Evolutionary conservation across 2,797 vertebrate species (phyloP).

Genomic region (Rhyacichthys aspro): DNA sequence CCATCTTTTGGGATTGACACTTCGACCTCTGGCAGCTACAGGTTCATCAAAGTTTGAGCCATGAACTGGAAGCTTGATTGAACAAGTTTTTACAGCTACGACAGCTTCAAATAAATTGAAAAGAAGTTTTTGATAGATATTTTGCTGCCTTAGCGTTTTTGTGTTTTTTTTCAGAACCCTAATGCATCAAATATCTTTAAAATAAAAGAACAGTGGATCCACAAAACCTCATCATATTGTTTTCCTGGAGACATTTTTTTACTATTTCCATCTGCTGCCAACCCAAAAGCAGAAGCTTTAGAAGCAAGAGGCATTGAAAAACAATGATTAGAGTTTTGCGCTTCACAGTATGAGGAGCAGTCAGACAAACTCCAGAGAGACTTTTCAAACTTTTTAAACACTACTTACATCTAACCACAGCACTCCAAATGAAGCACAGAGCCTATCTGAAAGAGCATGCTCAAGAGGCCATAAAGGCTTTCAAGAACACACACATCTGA

Average conservation of each 20-base stretch:
- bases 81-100: neutral
- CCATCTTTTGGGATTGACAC: conserved; percentile 5
- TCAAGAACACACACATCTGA: conserved; percentile 2
- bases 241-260: neutral
- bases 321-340: neutral
- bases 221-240: neutral
- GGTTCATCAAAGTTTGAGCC: conserved; percentile 25
- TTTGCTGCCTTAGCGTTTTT: neutral
- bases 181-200: neutral
- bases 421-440: conserved; percentile 4
- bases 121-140: neutral
- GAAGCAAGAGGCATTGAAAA: neutral
- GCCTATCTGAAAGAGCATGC: conserved; percentile 6
- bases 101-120: neutral
- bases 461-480: neutral
- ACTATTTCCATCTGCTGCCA: neutral
- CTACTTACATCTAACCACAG: neutral
- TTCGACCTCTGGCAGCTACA: conserved; percentile 23
- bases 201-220: conserved; percentile 6
- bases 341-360: neutral
- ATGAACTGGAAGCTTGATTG: conserved; percentile 35
- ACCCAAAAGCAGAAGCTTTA: neutral
- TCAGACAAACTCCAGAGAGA: neutral
- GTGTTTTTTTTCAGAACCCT: neutral
- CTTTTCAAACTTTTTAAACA: conserved; percentile 4